Percentiles rank a stretch among this genome's conserved stretches.
These are phyloP conservation scores for Amphipoea lucens DNA, from an alignment of 2,888 invertebrate species.

Conservation along the genomic window DNA sequence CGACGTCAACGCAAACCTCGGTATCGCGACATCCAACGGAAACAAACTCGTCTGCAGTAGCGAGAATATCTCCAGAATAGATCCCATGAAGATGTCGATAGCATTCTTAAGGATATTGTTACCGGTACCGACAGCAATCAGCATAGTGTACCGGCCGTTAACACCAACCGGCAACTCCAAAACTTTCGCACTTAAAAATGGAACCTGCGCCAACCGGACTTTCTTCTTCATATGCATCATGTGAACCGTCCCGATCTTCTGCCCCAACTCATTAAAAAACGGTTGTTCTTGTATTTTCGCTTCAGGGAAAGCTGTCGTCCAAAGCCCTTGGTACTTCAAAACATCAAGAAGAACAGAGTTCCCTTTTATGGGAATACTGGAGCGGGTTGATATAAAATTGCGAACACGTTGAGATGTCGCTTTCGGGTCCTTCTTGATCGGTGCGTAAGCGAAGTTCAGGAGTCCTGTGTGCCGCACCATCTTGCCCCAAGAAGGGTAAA, in stretches of 20 bases:
- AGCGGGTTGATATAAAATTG: conserved; percentile 38
- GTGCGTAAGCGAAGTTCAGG: conserved; percentile 42
- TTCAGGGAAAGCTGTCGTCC: conserved; percentile 69
- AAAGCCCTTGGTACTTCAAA: conserved; percentile 67
- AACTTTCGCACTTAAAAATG: conserved; percentile 66
- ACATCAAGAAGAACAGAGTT: conserved; percentile 68
- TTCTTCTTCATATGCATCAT: conserved; percentile 67
- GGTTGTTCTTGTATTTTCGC: conserved; percentile 58
- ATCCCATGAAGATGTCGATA: conserved; percentile 60
- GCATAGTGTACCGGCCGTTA: conserved; percentile 68
- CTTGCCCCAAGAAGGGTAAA: conserved; percentile 58
- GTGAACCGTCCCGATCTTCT: conserved; percentile 65
- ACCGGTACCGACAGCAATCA: conserved; percentile 65
- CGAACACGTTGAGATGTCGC: conserved; percentile 43
- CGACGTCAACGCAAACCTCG: conserved; percentile 65
- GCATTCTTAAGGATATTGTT: conserved; percentile 46
- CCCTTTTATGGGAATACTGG: conserved; percentile 53
- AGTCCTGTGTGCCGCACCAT: conserved; percentile 38
- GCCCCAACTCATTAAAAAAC: conserved; percentile 68
- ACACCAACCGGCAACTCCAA: conserved; percentile 72
- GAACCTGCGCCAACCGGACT: conserved; percentile 67
- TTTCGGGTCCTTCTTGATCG: conserved; percentile 53
- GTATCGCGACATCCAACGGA: conserved; percentile 71
- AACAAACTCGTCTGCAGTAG: conserved; percentile 63
- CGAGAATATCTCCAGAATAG: conserved; percentile 65